Evolutionary conservation across 2,797 vertebrate species (phyloP).

Genomic region (Crenuchus spilurus): DNA sequence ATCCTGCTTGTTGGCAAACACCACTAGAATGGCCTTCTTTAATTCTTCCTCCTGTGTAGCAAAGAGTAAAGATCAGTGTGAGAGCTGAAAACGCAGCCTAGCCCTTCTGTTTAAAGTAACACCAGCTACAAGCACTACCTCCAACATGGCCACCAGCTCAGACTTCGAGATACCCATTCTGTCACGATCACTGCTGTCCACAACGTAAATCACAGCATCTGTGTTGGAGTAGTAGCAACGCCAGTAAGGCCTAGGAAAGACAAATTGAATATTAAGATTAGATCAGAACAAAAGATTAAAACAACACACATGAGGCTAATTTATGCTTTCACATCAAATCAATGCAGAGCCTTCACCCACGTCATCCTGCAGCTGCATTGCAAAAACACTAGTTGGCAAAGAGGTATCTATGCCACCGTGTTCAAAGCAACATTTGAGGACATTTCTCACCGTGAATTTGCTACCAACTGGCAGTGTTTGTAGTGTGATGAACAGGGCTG

Average conservation of each 20-base stretch:
- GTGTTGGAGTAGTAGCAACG: constrained; percentile 98
- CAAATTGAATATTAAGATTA: background rate
- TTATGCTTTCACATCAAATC: no score
- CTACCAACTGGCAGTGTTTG: no score
- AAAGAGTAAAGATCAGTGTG: background rate
- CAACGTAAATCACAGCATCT: constrained; percentile 97
- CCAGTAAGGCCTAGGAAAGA: constrained; percentile 89
- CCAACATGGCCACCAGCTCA: constrained; percentile 96
- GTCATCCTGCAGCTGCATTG: no score
- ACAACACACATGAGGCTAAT: background rate
- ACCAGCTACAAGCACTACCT: constrained; percentile 74
- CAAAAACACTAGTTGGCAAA: no score
- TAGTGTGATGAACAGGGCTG: no score
- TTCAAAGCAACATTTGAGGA: no score
- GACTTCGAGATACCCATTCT: constrained; percentile 98
- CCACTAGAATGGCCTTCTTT: constrained; percentile 97
- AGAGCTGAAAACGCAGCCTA: background rate
- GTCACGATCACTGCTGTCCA: constrained; percentile 97
- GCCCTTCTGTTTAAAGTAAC: background rate
- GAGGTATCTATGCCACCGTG: no score
- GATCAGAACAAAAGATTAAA: background rate
- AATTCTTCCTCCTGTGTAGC: constrained; percentile 90
- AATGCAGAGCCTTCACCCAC: no score
- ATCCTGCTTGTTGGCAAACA: constrained; percentile 99
- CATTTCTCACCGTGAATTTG: no score